A percentile compares a stretch with the other conserved stretches of the same genome.
Evolutionary conservation across 2,888 invertebrate species (phyloP).

Genomic region (Melolontha melolontha): DNA sequence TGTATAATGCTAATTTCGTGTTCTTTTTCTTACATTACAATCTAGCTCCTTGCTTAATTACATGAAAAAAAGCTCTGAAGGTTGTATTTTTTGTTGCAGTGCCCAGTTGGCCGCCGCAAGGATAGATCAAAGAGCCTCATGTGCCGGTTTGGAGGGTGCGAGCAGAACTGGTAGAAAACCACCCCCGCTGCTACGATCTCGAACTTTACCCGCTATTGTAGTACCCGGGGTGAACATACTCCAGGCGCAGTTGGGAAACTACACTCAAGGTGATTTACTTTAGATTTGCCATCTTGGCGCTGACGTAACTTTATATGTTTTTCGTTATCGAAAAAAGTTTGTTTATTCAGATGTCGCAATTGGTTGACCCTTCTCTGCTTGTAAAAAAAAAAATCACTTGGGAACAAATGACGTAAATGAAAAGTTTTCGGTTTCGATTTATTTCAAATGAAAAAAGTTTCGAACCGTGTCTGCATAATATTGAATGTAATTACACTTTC

Average conservation of each 20-base stretch:
- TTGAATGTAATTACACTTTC: too few relatives aligned
- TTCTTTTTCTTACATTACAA: not conserved
- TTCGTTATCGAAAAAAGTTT: not conserved
- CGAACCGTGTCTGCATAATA: too few relatives aligned
- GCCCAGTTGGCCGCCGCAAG: conserved; percentile 58
- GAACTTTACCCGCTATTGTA: conserved; percentile 89
- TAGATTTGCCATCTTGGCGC: conserved; percentile 3
- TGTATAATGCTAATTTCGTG: too few relatives aligned
- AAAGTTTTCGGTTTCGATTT: too few relatives aligned
- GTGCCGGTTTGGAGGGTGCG: conserved; percentile 69
- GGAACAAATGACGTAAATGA: too few relatives aligned
- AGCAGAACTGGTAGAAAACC: conserved; percentile 66
- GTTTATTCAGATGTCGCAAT: too few relatives aligned
- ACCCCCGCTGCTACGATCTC: conserved; percentile 82
- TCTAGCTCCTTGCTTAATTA: not conserved
- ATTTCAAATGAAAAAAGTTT: too few relatives aligned
- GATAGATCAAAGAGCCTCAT: conserved; percentile 66
- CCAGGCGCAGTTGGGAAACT: conserved; percentile 84
- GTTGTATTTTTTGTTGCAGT: conserved; percentile 43
- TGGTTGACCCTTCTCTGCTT: too few relatives aligned
- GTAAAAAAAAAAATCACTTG: too few relatives aligned
- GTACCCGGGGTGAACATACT: conserved; percentile 86
- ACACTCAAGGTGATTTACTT: conserved; percentile 66
- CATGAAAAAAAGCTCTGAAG: not conserved
- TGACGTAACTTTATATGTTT: not conserved